A percentile compares a stretch with the other conserved stretches of the same genome.
These are phyloP conservation scores for Peromyscus polionotus DNA, from an alignment of 2,113 vertebrate species.

Conservation along the genomic window DNA sequence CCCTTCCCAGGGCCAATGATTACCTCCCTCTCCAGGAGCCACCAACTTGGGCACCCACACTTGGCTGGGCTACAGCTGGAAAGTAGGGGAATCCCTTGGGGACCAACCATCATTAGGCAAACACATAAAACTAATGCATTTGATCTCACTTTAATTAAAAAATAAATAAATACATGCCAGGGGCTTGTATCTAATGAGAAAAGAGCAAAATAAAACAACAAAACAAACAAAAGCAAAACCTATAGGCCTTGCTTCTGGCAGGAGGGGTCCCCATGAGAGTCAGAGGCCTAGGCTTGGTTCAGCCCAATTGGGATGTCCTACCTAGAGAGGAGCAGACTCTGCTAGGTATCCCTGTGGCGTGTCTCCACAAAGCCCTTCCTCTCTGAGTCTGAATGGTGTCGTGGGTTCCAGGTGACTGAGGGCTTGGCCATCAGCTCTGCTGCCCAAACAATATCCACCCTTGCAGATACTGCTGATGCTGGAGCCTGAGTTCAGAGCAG, in stretches of 20 bases:
- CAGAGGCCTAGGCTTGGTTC: neutral
- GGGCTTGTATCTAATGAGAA: slow-evolving; percentile 13
- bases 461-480: neutral
- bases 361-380: neutral
- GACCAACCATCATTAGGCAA: neutral
- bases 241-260: neutral
- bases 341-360: rapidly evolving
- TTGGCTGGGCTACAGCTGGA: neutral
- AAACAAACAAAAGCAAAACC: slow-evolving; percentile 16
- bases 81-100: neutral
- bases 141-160: slow-evolving; percentile 76
- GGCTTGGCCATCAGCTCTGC: neutral
- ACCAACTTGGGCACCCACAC: neutral
- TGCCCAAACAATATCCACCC: neutral
- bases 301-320: neutral
- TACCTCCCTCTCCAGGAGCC: neutral
- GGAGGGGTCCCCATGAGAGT: neutral
- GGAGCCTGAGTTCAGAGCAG: neutral
- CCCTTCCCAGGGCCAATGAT: neutral
- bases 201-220: slow-evolving; percentile 37
- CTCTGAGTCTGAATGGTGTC: neutral
- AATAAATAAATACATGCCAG: slow-evolving; percentile 76
- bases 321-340: neutral
- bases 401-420: too few relatives aligned
- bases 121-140: neutral